Conservation (phyloP, 1,140 invertebrate species). For the Zaprionus taronus region DNA sequence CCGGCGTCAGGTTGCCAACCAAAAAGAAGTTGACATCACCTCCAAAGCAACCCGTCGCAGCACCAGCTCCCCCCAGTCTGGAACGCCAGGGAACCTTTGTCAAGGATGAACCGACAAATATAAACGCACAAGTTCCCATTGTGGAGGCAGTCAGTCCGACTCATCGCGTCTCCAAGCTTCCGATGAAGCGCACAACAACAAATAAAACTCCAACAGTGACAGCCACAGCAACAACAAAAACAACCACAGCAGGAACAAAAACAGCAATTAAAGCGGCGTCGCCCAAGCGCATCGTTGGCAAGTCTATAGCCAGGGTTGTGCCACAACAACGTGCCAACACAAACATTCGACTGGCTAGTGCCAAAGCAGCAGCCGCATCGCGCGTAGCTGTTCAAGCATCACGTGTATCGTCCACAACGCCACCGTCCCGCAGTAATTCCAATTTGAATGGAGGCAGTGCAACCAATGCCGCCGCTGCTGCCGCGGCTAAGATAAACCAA, state of each 20-base stretch:
- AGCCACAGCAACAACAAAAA: slow-evolving; percentile 50
- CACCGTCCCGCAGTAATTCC: slow-evolving; percentile 86
- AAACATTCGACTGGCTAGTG: slow-evolving; percentile 75
- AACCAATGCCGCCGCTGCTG: slow-evolving; percentile 53
- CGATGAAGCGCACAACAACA: slow-evolving; percentile 69
- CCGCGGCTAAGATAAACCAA: slow-evolving; percentile 85
- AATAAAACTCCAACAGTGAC: slow-evolving; percentile 41
- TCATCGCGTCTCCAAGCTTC: slow-evolving; percentile 82
- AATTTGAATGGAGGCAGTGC: slow-evolving; percentile 83
- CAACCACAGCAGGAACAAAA: slow-evolving; percentile 37
- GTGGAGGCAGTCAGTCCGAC: slow-evolving; percentile 84
- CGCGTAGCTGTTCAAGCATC: slow-evolving; percentile 71
- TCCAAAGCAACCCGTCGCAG: slow-evolving; percentile 17
- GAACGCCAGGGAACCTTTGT: slow-evolving; percentile 95
- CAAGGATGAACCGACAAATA: slow-evolving; percentile 89
- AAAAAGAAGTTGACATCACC: slow-evolving; percentile 57
- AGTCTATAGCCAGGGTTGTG: slow-evolving; percentile 70
- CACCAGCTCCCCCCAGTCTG: slow-evolving; percentile 79
- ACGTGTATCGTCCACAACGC: slow-evolving; percentile 86
- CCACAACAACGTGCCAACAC: slow-evolving; percentile 85
- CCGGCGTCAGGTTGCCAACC: slow-evolving; percentile 29
- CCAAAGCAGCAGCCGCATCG: slow-evolving; percentile 58
- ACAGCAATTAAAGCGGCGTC: slow-evolving; percentile 31
- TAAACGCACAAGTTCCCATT: slow-evolving; percentile 83
- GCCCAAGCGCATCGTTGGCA: slow-evolving; percentile 25